Percentiles rank a stretch among this genome's conserved stretches.
Evolutionary conservation across 2,113 vertebrate genomes (phyloP).

Genomic region (Cryptomyrus ogoouensis): DNA sequence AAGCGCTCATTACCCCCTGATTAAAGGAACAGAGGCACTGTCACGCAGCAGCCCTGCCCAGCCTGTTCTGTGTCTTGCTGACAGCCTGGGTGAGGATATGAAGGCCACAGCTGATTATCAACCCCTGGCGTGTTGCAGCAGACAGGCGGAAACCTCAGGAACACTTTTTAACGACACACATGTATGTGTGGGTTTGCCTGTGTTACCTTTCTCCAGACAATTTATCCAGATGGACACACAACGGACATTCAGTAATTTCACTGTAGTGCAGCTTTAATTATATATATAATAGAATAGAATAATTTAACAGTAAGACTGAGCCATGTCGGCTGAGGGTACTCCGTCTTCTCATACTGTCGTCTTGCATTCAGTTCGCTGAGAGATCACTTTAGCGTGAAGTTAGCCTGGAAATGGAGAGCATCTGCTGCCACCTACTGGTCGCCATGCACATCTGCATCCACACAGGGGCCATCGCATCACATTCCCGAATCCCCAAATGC

Average conservation of each 20-base stretch:
- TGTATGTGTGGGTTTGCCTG: background rate
- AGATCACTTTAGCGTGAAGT: background rate
- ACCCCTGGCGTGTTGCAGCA: background rate
- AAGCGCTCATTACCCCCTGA: background rate
- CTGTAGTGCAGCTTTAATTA: background rate
- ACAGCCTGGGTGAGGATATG: background rate
- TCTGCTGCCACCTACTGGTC: background rate
- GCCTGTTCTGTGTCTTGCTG: background rate
- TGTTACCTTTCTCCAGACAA: background rate
- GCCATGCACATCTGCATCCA: background rate
- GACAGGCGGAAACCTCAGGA: background rate
- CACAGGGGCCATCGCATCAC: background rate
- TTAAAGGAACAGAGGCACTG: background rate
- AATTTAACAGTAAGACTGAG: background rate
- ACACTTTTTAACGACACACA: background rate
- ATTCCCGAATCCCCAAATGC: background rate
- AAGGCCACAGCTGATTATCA: background rate
- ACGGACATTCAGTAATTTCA: background rate
- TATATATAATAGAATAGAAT: background rate
- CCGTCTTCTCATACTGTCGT: background rate
- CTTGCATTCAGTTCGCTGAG: background rate
- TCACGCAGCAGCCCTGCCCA: background rate
- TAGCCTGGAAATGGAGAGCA: background rate
- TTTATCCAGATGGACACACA: background rate
- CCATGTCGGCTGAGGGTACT: background rate